Evolutionary conservation across 2,888 invertebrate species (phyloP), one percentile per base, ranked within the genome.

Genomic region (Callyntrura sp.): DNA sequence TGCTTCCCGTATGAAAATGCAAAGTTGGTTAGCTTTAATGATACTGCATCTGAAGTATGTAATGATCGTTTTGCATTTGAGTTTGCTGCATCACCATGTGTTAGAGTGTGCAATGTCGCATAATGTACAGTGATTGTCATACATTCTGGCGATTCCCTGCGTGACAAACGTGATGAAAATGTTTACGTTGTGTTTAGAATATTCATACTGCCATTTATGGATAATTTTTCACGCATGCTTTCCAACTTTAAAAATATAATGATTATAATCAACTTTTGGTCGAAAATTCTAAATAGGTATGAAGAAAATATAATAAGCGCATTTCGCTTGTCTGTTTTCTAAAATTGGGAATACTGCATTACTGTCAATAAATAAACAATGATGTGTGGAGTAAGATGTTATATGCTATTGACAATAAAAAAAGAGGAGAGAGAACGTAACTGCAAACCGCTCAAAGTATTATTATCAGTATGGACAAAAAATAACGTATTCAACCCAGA

Each of bases 141-240:
- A n/a, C n/a, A n/a, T n/a, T n/a, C n/a, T n/a, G n/a, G n/a, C n/a
- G n/a, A n/a, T n/a, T 60, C 17, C 60, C 25, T 60, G 60, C 60
- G 60, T 60, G 60, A 8, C 25, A 17, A 57, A n/a, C 5, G 20
- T 57, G 57, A 3, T 57, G 17, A 57, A 57, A 4, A 23, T 62
- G 6, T 62, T 62, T 62, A 35, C 45, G 8, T 60, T 81, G 57
- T 28, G 45, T 57, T n/a, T n/a, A n/a, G n/a, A n/a, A n/a, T n/a
- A n/a, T n/a, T 28, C 25, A 28, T n/a, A n/a, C n/a, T 57, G 43
- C 28, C 20, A 17, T 79, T 82, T 83, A 28, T 83, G 68, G 70
- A 84, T 70, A 84, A 84, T 84, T 84, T 84, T 57, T 23, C 43
- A 85, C 76, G 76, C 76, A 76, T 76, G 57, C 23, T 57, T 65